These are phyloP conservation scores for Enteromius afrohamiltoni DNA, from an alignment of 2,797 vertebrate species.

Conservation along the genomic window DNA sequence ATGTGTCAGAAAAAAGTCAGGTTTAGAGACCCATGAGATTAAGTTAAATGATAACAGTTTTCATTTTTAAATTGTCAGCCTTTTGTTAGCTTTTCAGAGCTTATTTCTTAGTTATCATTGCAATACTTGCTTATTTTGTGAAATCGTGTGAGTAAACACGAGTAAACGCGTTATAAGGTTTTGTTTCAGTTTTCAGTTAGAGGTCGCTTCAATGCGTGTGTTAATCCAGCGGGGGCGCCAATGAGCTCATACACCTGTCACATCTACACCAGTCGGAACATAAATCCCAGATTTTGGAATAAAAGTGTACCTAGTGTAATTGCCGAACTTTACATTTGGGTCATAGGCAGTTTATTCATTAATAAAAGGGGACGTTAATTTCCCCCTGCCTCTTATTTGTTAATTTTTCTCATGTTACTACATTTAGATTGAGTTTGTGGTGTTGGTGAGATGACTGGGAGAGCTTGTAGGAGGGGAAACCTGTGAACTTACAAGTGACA, in stretches of 20 bases:
- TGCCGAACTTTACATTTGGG: neutral
- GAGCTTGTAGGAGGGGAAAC: slow-evolving; percentile 28
- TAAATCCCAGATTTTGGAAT: neutral
- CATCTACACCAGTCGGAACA: neutral
- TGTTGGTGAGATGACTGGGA: neutral
- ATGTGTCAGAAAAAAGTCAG: neutral
- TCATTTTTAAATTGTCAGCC: neutral
- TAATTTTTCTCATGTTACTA: neutral
- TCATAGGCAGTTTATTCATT: neutral
- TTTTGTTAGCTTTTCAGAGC: neutral
- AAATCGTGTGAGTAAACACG: neutral
- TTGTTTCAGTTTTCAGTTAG: slow-evolving; percentile 20
- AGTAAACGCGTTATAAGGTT: neutral
- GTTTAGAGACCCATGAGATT: neutral
- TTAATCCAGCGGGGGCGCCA: slow-evolving; percentile 30
- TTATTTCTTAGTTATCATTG: neutral
- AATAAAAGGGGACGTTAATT: no score
- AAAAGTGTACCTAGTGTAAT: neutral
- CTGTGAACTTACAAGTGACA: slow-evolving; percentile 36
- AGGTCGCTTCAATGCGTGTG: neutral
- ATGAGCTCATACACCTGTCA: slow-evolving; percentile 35
- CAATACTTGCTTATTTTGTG: neutral
- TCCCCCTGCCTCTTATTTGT: neutral
- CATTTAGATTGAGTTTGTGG: neutral
- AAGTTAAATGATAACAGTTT: neutral